A percentile compares a stretch with the other conserved stretches of the same genome.
Evolutionary conservation across 2,113 vertebrate species (phyloP).

Genomic region (Erythrolamprus reginae): DNA sequence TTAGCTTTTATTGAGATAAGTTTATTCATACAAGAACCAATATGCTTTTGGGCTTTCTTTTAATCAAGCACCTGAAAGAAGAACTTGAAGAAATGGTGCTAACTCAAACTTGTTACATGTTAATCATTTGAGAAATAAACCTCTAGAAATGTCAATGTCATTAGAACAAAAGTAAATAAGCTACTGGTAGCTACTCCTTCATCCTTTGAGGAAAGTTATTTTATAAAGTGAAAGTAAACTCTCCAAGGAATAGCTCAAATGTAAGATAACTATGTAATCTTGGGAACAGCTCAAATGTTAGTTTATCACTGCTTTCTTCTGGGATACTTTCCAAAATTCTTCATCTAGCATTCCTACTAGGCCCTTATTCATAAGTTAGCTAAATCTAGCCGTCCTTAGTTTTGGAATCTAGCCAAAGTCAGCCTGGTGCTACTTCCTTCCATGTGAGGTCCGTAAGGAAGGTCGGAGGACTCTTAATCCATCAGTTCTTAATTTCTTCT

Average conservation of each 20-base stretch:
- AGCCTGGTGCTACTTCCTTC: neutral
- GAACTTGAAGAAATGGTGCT: neutral
- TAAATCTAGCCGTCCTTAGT: neutral
- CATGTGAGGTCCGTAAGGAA: neutral
- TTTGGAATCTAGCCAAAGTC: neutral
- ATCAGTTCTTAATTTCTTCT: neutral
- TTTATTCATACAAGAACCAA: neutral
- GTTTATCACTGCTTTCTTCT: neutral
- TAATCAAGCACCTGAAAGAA: neutral
- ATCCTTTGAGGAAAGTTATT: neutral
- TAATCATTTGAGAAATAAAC: neutral
- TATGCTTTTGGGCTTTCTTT: neutral
- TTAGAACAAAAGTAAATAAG: neutral
- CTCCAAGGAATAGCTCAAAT: neutral
- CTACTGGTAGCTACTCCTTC: neutral
- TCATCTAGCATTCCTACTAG: neutral
- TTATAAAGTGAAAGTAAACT: neutral
- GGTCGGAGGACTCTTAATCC: too few species aligned
- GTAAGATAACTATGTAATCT: neutral
- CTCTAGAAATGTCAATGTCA: neutral
- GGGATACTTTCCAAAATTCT: neutral
- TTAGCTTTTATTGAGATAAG: neutral
- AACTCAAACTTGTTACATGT: neutral
- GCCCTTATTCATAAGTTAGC: neutral
- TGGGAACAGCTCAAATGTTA: neutral